Conservation (phyloP, 2,797 vertebrate genomes). For the Varecia variegata region DNA sequence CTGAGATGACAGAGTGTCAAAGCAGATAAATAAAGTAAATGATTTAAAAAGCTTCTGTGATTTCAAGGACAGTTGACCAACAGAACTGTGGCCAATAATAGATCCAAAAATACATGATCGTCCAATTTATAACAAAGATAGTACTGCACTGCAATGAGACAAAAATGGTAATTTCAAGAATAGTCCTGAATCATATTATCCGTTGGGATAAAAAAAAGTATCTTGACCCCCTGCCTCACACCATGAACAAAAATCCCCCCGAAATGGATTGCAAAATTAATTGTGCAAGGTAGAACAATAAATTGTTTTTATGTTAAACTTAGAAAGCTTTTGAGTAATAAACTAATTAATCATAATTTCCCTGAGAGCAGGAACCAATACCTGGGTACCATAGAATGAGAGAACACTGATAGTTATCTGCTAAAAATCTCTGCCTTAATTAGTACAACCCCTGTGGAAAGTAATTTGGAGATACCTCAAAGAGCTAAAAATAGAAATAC, state of each 20-base stretch:
- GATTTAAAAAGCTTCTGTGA: background rate
- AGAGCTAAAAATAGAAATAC: no score
- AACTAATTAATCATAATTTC: conserved; percentile 14
- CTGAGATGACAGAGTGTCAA: background rate
- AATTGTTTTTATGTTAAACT: conserved; percentile 11
- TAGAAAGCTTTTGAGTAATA: background rate
- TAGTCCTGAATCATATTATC: background rate
- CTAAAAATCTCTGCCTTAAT: background rate
- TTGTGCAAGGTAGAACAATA: conserved; percentile 17
- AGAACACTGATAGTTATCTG: background rate
- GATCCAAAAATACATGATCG: background rate
- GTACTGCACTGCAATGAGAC: background rate
- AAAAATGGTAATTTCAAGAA: background rate
- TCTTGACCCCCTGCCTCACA: background rate
- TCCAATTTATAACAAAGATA: background rate
- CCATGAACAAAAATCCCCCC: background rate
- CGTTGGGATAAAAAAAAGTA: background rate
- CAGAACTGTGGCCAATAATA: background rate
- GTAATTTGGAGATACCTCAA: no score
- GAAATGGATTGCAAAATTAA: conserved; percentile 17
- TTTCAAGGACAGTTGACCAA: conserved; percentile 11
- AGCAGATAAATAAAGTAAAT: conserved; percentile 3
- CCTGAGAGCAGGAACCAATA: background rate
- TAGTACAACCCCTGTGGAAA: no score
- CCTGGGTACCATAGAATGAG: background rate